Evolutionary conservation across 2,113 vertebrate genomes (phyloP).

Genomic region (Desmodus rotundus): DNA sequence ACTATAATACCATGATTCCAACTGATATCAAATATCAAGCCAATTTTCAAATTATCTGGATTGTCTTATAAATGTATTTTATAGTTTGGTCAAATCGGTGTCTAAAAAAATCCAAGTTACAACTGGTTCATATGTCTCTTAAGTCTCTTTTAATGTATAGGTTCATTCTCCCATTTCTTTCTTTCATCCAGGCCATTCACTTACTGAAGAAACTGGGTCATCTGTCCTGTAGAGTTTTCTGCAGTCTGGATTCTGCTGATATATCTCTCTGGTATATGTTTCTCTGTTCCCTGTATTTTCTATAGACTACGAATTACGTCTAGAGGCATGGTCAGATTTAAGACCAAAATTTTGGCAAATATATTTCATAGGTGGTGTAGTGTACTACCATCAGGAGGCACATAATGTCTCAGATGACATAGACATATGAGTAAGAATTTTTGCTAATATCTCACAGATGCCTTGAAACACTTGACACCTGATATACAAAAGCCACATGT

Average conservation of each 20-base stretch:
- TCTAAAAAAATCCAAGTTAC: neutral
- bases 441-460: conserved; percentile 49
- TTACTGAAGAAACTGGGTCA: conserved; percentile 47
- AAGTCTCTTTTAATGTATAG: conserved; percentile 30
- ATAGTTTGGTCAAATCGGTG: conserved; percentile 26
- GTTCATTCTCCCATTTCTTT: conserved; percentile 13
- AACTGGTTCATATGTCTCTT: neutral
- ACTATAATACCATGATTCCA: conserved; percentile 1
- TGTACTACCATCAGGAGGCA: conserved; percentile 33
- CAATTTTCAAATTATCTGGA: conserved; percentile 21
- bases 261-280: conserved; percentile 29
- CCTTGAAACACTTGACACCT: conserved; percentile 47
- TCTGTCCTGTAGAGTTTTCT: conserved; percentile 24
- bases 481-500: conserved; percentile 43
- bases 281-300: conserved; percentile 32
- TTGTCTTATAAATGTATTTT: conserved; percentile 36
- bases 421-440: conserved; percentile 39
- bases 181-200: neutral
- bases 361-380: neutral
- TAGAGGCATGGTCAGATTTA: conserved; percentile 56
- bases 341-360: conserved; percentile 44
- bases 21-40: conserved; percentile 16
- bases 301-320: conserved; percentile 31
- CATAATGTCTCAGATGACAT: conserved; percentile 24
- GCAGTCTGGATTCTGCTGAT: neutral